Conservation (phyloP, 37 sponge, comb jelly and placozoan genomes). For the Cliona cf. orientalis region DNA sequence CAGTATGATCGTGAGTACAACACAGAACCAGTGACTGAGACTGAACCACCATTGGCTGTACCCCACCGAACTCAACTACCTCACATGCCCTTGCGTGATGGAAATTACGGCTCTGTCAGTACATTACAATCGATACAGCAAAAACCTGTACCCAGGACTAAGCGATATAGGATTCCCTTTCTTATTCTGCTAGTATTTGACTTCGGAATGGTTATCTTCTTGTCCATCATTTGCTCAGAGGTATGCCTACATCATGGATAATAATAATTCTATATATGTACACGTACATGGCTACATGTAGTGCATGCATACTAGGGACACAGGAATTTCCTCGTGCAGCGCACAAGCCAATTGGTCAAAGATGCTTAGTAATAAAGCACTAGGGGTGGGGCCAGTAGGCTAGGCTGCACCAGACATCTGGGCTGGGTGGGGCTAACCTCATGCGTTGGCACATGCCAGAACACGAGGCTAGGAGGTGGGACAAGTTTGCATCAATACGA, state of each 20-base stretch:
- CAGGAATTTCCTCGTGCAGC: too few relatives aligned
- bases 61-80: background rate
- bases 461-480: too few relatives aligned
- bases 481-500: too few relatives aligned
- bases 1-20: background rate
- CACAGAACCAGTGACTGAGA: background rate
- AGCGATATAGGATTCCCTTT: conserved; percentile 52
- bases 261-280: too few relatives aligned
- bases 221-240: conserved; percentile 38
- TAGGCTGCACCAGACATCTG: too few relatives aligned
- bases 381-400: too few relatives aligned
- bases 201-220: conserved; percentile 35
- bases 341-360: too few relatives aligned
- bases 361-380: too few relatives aligned
- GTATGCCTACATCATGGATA: background rate
- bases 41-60: background rate
- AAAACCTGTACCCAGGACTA: background rate
- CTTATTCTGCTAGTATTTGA: conserved; percentile 54
- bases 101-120: conserved; percentile 34
- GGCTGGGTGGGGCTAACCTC: too few relatives aligned
- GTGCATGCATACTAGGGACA: too few relatives aligned
- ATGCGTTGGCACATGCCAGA: too few relatives aligned
- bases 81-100: background rate
- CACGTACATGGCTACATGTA: too few relatives aligned
- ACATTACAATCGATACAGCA: background rate